A percentile compares a stretch with the other conserved stretches of the same genome.
phyloP scores from a whole-genome alignment of 1,140 invertebrate species.

The Drosophila lacertosa region DNA sequence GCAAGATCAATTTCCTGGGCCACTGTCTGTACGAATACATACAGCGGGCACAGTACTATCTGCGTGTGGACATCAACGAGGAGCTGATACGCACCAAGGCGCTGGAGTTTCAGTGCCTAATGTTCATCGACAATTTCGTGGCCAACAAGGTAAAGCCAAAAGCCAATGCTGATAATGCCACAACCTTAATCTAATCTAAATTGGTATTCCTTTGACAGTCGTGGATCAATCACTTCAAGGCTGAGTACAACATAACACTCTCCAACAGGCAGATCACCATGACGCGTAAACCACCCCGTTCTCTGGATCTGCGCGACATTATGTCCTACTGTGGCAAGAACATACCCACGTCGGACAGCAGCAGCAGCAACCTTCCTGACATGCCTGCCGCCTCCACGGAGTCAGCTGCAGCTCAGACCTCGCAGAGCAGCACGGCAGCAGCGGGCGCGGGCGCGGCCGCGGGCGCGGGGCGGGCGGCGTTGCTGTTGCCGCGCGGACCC shows the following conservation, averaged over 20 bases:
- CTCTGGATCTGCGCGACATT: constrained; percentile 70
- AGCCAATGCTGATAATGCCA: neutral
- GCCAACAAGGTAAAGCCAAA: constrained; percentile 59
- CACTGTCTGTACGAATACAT: constrained; percentile 78
- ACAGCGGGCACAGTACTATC: constrained; percentile 69
- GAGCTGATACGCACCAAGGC: constrained; percentile 72
- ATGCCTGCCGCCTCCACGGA: neutral
- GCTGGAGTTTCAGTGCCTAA: constrained; percentile 66
- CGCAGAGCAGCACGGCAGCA: neutral
- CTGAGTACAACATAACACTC: constrained; percentile 68
- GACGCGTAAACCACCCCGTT: constrained; percentile 64
- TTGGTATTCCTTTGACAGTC: constrained; percentile 7
- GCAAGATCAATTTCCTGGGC: constrained; percentile 69
- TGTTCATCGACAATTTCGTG: constrained; percentile 69
- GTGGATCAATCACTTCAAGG: constrained; percentile 80
- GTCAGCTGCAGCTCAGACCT: neutral
- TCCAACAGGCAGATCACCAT: constrained; percentile 73
- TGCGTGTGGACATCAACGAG: constrained; percentile 65
- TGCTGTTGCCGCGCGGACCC: constrained; percentile 12
- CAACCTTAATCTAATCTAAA: neutral
- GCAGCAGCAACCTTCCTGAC: constrained; percentile 4
- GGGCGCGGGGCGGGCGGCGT: neutral
- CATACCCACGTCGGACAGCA: constrained; percentile 22
- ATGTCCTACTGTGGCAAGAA: constrained; percentile 75
- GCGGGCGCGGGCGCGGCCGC: neutral